Percentiles rank a stretch among this genome's conserved stretches.
Evolutionary conservation across 2,113 vertebrate species (phyloP).

Genomic region (Microcebus griseorufus): DNA sequence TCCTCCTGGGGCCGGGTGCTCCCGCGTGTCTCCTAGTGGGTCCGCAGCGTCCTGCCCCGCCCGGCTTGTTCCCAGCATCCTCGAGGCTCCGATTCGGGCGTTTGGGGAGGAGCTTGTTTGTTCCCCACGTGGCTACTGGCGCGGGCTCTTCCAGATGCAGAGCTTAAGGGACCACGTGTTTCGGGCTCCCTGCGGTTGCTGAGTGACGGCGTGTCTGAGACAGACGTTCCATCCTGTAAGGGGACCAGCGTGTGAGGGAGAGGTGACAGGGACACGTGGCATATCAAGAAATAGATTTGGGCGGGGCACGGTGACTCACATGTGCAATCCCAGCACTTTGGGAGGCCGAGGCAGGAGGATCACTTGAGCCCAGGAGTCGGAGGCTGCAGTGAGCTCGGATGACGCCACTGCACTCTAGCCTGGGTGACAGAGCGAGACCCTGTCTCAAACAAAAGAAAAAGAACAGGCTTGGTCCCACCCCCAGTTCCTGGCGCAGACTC

Average conservation of each 20-base stretch:
- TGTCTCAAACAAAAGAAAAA: no score
- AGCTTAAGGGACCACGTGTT: background rate
- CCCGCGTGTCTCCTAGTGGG: fast-evolving
- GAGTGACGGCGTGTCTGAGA: fast-evolving
- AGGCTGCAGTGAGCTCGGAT: no score
- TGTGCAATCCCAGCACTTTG: no score
- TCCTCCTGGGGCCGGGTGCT: fast-evolving
- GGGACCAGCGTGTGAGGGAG: background rate
- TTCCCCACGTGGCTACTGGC: fast-evolving
- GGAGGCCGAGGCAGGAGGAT: no score
- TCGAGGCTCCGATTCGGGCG: background rate
- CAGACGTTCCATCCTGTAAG: fast-evolving
- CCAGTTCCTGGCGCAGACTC: background rate
- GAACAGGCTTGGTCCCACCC: background rate
- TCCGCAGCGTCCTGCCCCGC: background rate
- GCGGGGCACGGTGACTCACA: no score
- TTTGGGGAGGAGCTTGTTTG: fast-evolving
- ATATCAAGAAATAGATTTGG: no score
- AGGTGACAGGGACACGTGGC: fast-evolving
- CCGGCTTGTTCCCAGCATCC: background rate
- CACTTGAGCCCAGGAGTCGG: no score
- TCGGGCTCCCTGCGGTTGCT: fast-evolving
- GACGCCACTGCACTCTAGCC: no score
- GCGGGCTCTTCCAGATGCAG: background rate
- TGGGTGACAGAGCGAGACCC: no score